phyloP scores from a whole-genome alignment of 1,140 invertebrate genomes.

The Pinna nobilis region DNA sequence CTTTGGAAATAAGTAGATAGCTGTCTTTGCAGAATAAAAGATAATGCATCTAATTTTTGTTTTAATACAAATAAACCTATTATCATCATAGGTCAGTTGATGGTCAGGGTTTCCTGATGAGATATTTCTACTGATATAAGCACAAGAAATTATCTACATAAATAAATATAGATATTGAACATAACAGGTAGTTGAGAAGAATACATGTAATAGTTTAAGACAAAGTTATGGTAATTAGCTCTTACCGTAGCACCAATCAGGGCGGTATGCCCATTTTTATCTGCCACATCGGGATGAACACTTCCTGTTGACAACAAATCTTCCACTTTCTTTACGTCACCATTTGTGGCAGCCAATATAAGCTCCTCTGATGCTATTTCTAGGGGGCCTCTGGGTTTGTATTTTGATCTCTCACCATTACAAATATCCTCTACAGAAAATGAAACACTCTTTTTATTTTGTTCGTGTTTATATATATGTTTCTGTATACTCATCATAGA shows the following conservation, averaged over 20 bases:
- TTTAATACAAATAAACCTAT: too few species aligned
- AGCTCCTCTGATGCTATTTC: constrained; percentile 66
- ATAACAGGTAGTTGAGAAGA: too few species aligned
- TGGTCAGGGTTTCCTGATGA: too few species aligned
- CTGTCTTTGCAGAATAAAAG: too few species aligned
- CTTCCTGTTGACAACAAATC: constrained; percentile 60
- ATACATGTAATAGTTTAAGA: not conserved
- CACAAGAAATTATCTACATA: too few species aligned
- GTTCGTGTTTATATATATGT: constrained; percentile 62
- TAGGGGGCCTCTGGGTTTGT: constrained; percentile 59
- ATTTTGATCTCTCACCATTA: constrained; percentile 60
- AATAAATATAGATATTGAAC: too few species aligned
- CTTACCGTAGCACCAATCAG: constrained; percentile 70
- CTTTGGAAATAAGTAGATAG: too few species aligned
- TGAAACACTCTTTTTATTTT: constrained; percentile 39
- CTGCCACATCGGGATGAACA: constrained; percentile 71
- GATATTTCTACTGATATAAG: too few species aligned
- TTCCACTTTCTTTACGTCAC: constrained; percentile 60
- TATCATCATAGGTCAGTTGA: too few species aligned
- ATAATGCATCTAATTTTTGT: too few species aligned
- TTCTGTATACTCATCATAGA: constrained; percentile 66
- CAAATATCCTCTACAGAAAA: constrained; percentile 64
- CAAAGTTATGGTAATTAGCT: not conserved
- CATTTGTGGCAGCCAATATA: constrained; percentile 58
- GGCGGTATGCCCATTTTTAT: constrained; percentile 66